Base-by-base conservation (phyloP, 2,888 invertebrate species). In the Coecobrya sp. region DNA sequence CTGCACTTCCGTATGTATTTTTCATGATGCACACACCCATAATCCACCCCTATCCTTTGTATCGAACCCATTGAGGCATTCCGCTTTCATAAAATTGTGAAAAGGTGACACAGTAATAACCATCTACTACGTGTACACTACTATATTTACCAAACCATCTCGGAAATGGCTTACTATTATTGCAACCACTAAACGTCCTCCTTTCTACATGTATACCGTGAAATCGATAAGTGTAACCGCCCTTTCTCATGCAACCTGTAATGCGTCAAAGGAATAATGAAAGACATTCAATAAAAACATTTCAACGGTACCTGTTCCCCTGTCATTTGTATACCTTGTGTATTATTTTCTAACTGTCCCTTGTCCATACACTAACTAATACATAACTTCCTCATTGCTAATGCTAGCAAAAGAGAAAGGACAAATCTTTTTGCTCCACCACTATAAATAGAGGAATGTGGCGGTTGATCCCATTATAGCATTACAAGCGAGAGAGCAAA, bases 171-270 rank as follows among this genome's bases (percentile, higher is more conserved):
- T 52, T 85, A 85, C 70, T 86, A 70, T 86, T 86, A 86, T 65
- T 85, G 22, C 49, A 52, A 62, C 27, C 79, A 81, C 55, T 55
- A 81, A 81, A 76, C 19, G 52, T 49, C 13, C 65, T 65, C 27
- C 27, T 30, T 27, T 81, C 30, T 11, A 81, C 81, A 55, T 81
- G 27, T 52, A 70, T 49, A 84, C 70, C 13, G 79, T 62, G 86
- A 52, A 87, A 87, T 87, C 91, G 82, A 91, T 91, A 86, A 82
- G 59, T 8, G 59, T 82, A 59, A 91, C 84, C 86, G 36, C 91
- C 82, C 49, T 87, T 55, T 45, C 86, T 91, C 91, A 91, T 91
- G 91, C 91, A 87, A 82, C 59, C 36, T 79, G 62, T 82, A 82
- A 36, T 36, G 86, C 87, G 87, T 81, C 84, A 82, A 82, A 76